These are phyloP conservation scores for Holacanthus passer DNA, from an alignment of 2,113 vertebrate species.

Conservation along the genomic window DNA sequence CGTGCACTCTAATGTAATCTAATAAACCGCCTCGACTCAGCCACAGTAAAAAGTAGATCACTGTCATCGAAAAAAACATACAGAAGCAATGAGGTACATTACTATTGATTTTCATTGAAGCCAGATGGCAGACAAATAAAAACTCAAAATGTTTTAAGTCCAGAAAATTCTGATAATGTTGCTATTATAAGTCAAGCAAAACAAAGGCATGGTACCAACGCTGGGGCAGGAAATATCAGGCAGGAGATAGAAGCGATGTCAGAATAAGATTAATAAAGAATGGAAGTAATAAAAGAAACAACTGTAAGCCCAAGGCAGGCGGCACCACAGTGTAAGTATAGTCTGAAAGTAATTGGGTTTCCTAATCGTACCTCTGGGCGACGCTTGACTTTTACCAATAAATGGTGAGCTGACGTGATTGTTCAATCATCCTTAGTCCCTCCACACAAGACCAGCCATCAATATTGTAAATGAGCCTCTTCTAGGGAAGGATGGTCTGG, in stretches of 20 bases:
- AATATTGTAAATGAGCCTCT: slow-evolving; percentile 84
- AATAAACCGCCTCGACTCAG: slow-evolving; percentile 50
- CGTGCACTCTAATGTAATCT: slow-evolving; percentile 53
- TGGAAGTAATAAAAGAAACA: slow-evolving; percentile 83
- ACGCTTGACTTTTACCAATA: slow-evolving; percentile 83
- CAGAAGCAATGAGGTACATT: slow-evolving; percentile 30
- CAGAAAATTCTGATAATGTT: neutral
- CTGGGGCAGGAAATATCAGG: slow-evolving; percentile 10
- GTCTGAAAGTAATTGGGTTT: slow-evolving; percentile 83
- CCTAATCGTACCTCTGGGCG: slow-evolving; percentile 83
- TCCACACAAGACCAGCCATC: slow-evolving; percentile 76
- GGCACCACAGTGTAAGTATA: slow-evolving; percentile 61
- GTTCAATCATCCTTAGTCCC: slow-evolving; percentile 81
- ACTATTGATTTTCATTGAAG: slow-evolving; percentile 38
- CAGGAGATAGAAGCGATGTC: slow-evolving; percentile 65
- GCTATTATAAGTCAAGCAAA: slow-evolving; percentile 2
- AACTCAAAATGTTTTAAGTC: neutral
- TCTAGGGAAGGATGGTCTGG: slow-evolving; percentile 72
- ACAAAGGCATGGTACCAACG: slow-evolving; percentile 17
- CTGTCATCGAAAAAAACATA: slow-evolving; percentile 52
- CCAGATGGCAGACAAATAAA: slow-evolving; percentile 21
- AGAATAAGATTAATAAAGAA: slow-evolving; percentile 80
- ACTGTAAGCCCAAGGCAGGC: slow-evolving; percentile 80
- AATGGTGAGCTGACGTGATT: slow-evolving; percentile 80
- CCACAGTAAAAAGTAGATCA: slow-evolving; percentile 48